Evolutionary conservation across 2,113 vertebrate genomes (phyloP).

Genomic region (Rhizomys pruinosus): DNA sequence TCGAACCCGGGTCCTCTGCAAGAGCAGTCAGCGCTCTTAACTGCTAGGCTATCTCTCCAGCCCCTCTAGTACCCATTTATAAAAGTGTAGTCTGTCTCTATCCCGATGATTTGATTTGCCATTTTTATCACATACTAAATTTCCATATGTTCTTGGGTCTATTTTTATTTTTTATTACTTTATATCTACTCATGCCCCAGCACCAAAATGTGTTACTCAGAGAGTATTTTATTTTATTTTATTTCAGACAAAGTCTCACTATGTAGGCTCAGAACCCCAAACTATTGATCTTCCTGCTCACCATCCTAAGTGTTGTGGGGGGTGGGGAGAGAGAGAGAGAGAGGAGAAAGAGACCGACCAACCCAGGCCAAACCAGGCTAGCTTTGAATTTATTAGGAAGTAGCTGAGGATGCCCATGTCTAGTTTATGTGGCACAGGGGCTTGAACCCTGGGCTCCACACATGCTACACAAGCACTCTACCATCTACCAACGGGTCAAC

Average conservation of each 20-base stretch:
- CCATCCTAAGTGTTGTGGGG: too few species aligned
- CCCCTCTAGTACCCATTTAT: neutral
- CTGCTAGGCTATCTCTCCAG: too few species aligned
- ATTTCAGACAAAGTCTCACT: neutral
- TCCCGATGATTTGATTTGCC: neutral
- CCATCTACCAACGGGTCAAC: too few species aligned
- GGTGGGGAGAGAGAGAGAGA: neutral
- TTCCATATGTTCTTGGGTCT: neutral
- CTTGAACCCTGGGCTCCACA: neutral
- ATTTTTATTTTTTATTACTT: neutral
- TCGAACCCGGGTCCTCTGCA: too few species aligned
- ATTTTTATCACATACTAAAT: constrained; percentile 12
- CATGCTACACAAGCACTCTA: neutral
- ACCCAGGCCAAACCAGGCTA: neutral
- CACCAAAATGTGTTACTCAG: neutral
- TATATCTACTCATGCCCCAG: neutral
- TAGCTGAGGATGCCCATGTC: neutral
- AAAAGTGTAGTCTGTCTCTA: neutral
- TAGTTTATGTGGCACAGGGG: neutral
- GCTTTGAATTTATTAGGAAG: neutral
- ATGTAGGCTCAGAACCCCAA: neutral
- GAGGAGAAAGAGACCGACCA: too few species aligned
- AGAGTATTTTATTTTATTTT: neutral
- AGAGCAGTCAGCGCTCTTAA: too few species aligned
- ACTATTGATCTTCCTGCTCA: neutral